These are phyloP conservation scores for Aegotheles bennettii DNA, from an alignment of 2,113 vertebrate species.

Conservation along the genomic window DNA sequence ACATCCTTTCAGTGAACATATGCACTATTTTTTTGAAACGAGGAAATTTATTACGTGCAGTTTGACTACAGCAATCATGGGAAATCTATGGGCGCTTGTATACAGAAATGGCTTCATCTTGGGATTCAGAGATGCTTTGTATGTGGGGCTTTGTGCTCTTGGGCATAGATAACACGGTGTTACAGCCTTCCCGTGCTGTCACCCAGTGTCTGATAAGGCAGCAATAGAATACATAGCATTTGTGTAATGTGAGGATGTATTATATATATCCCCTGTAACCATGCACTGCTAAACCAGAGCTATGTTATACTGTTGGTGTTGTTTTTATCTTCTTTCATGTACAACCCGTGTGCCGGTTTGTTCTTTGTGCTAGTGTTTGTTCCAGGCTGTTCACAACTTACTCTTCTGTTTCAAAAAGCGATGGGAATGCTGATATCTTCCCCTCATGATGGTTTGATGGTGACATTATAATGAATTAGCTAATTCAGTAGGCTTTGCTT, in stretches of 20 bases:
- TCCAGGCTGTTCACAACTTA: background rate
- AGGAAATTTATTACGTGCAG: background rate
- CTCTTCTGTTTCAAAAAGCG: background rate
- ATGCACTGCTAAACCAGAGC: background rate
- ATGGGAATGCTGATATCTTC: background rate
- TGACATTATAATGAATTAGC: background rate
- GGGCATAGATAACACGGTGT: fast-evolving
- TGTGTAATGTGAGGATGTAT: fast-evolving
- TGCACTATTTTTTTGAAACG: fast-evolving
- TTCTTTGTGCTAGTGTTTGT: background rate
- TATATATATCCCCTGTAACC: background rate
- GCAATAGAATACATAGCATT: fast-evolving
- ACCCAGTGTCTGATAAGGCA: too few relatives aligned
- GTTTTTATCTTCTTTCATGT: fast-evolving
- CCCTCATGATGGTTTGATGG: background rate
- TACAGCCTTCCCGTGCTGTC: background rate
- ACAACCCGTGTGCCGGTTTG: background rate
- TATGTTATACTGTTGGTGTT: fast-evolving
- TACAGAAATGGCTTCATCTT: background rate
- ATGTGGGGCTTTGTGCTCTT: background rate
- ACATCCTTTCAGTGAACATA: background rate
- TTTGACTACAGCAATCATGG: background rate
- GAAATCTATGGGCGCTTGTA: background rate
- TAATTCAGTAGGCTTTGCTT: background rate
- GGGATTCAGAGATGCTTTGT: background rate